Evolutionary conservation across 2,797 vertebrate species (phyloP).

Genomic region (Aulostomus chinensis): DNA sequence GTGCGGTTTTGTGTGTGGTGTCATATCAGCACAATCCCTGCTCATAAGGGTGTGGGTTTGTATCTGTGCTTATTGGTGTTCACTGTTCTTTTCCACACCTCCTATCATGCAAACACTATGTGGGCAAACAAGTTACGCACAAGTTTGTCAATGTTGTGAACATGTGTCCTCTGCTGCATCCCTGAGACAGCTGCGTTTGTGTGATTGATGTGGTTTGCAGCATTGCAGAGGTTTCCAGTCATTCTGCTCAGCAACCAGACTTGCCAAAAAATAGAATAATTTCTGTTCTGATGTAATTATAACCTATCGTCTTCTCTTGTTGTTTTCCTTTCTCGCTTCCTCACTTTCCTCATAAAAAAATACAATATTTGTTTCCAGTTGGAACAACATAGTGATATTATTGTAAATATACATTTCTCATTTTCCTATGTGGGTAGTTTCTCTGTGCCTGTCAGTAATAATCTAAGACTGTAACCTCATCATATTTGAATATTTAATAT

Average conservation of each 20-base stretch:
- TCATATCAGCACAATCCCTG: slow-evolving; percentile 22
- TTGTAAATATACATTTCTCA: too few relatives aligned
- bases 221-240: slow-evolving; percentile 62
- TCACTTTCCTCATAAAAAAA: slow-evolving; percentile 10
- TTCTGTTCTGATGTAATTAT: slow-evolving; percentile 50
- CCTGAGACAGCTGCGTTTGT: not conserved
- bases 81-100: slow-evolving; percentile 20
- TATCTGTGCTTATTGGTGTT: too few relatives aligned
- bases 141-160: slow-evolving; percentile 18
- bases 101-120: not conserved
- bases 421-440: slow-evolving; percentile 4
- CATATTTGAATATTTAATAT: too few relatives aligned
- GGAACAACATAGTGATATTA: not conserved
- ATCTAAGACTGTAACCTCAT: too few relatives aligned
- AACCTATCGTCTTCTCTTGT: slow-evolving; percentile 35
- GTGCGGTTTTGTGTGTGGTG: slow-evolving; percentile 39
- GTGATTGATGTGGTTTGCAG: slow-evolving; percentile 49
- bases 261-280: slow-evolving; percentile 31
- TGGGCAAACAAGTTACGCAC: not conserved
- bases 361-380: slow-evolving; percentile 18
- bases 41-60: not conserved
- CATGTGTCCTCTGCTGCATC: slow-evolving; percentile 26
- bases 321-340: slow-evolving; percentile 31
- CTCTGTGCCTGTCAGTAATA: too few relatives aligned
- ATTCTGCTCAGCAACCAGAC: slow-evolving; percentile 38